Evolutionary conservation across 2,113 vertebrate genomes (phyloP).

Genomic region (Egretta garzetta): DNA sequence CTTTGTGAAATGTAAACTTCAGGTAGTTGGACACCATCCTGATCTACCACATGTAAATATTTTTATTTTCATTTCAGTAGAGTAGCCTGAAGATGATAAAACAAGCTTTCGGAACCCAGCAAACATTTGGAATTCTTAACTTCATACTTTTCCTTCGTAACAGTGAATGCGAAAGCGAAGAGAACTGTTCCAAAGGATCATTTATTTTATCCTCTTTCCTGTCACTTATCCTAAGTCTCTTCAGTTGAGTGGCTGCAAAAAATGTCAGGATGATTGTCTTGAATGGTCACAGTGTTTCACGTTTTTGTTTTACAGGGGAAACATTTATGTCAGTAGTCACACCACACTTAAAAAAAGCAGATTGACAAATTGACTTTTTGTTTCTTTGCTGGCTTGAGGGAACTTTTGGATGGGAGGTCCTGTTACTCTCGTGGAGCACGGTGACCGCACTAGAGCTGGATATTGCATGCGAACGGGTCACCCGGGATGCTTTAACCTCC

Average conservation of each 20-base stretch:
- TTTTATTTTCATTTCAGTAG: neutral
- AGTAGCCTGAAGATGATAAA: neutral
- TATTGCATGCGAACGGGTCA: accelerated
- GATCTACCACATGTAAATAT: neutral
- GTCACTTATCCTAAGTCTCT: neutral
- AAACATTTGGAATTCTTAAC: neutral
- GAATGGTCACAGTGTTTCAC: accelerated
- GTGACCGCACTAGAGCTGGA: neutral
- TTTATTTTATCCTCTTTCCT: neutral
- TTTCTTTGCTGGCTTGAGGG: neutral
- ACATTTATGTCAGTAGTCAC: neutral
- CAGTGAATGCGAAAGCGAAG: neutral
- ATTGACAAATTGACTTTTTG: neutral
- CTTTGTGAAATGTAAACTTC: neutral
- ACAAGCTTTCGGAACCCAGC: neutral
- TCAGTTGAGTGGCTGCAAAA: neutral
- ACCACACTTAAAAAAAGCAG: neutral
- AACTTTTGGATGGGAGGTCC: neutral
- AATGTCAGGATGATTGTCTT: neutral
- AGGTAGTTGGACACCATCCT: neutral
- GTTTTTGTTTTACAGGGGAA: neutral
- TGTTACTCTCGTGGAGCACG: accelerated
- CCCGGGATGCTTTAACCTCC: neutral
- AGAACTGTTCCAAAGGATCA: neutral
- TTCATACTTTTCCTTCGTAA: neutral